These are phyloP conservation scores for Indicator indicator DNA, from an alignment of 2,113 vertebrate species.

Conservation along the genomic window DNA sequence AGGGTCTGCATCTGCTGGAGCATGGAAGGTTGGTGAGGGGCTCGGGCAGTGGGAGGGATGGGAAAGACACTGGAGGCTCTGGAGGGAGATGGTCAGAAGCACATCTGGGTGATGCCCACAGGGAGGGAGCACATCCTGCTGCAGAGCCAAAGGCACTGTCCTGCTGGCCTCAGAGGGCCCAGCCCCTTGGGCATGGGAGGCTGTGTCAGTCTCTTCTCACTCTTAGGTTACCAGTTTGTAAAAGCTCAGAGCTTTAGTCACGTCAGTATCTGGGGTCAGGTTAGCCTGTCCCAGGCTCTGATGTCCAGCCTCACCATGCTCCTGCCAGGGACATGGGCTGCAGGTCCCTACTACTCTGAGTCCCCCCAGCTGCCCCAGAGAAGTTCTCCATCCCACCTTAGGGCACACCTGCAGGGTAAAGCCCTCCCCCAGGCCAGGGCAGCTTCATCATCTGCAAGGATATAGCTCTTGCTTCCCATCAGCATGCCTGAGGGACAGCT, in stretches of 20 bases:
- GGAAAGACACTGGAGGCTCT: neutral
- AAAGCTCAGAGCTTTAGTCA: neutral
- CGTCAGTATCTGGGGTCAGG: neutral
- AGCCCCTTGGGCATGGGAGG: neutral
- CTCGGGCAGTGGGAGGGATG: neutral
- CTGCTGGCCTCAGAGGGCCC: neutral
- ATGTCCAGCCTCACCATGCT: neutral
- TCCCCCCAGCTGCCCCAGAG: neutral
- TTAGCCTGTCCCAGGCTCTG: neutral
- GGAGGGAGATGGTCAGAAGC: neutral
- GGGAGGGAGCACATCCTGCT: neutral
- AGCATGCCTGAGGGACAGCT: neutral
- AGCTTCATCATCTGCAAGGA: neutral
- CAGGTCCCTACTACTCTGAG: neutral
- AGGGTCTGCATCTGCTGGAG: neutral
- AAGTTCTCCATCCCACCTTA: neutral
- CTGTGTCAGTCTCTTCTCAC: neutral
- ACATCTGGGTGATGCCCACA: neutral
- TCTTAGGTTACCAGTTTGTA: neutral
- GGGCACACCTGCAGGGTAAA: neutral
- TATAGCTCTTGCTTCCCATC: neutral
- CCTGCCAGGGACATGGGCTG: neutral
- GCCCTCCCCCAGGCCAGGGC: neutral
- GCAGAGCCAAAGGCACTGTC: neutral
- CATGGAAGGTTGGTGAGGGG: fast-evolving